phyloP scores from a whole-genome alignment of 2,797 vertebrate genomes.

The Phalloptychus januarius region DNA sequence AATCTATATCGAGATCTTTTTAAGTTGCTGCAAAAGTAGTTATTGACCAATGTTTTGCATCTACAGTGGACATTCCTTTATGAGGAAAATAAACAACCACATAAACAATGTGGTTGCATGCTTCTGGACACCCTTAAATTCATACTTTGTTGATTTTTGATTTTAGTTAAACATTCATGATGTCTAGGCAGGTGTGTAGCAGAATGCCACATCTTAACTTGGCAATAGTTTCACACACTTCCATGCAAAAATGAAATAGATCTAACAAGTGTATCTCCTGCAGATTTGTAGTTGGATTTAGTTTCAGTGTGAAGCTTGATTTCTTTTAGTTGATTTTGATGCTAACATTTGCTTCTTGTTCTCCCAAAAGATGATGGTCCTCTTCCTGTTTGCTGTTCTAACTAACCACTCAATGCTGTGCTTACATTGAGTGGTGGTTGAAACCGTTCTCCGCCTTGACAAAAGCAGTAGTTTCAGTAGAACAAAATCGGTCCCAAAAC shows the following conservation, averaged over 20 bases:
- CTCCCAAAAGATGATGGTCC: not conserved
- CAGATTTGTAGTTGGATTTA: not conserved
- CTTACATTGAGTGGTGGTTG: not conserved
- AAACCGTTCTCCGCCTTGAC: not conserved
- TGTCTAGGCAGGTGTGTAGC: not conserved
- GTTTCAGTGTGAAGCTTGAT: not conserved
- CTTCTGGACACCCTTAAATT: not conserved
- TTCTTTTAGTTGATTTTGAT: not conserved
- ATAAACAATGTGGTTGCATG: not conserved
- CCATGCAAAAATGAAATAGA: not conserved
- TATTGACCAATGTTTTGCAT: not conserved
- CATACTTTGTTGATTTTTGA: not conserved
- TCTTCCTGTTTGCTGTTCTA: not conserved
- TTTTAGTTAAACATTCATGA: not conserved
- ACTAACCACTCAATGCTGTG: not conserved
- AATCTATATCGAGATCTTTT: not conserved
- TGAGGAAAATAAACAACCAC: not conserved
- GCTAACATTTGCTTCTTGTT: not conserved
- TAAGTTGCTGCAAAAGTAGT: not conserved
- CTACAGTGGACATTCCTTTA: not conserved
- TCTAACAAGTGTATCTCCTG: not conserved
- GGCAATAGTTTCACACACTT: not conserved
- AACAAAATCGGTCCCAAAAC: not conserved
- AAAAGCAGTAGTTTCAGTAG: not conserved
- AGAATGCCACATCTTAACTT: not conserved